A percentile compares a stretch with the other conserved stretches of the same genome.
Evolutionary conservation across 1,140 invertebrate species (phyloP).

Genomic region (Monochamus saltuarius): DNA sequence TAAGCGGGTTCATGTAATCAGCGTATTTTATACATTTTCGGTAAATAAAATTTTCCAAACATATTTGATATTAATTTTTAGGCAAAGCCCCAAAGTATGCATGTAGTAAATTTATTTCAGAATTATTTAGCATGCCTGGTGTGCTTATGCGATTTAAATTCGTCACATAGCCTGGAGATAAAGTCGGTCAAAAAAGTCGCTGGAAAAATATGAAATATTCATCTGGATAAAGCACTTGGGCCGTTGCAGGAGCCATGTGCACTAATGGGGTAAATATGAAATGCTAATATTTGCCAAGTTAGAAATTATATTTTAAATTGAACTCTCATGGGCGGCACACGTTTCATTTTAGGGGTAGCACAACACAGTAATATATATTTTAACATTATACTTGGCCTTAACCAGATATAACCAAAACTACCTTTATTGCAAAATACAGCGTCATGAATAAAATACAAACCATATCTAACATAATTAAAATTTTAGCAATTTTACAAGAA

Average conservation of each 20-base stretch:
- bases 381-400: too few relatives aligned
- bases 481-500: too few relatives aligned
- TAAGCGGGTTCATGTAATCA: too few relatives aligned
- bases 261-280: conserved; percentile 49
- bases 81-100: conserved; percentile 17
- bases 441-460: too few relatives aligned
- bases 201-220: conserved; percentile 41
- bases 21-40: too few relatives aligned
- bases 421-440: too few relatives aligned
- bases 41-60: conserved; percentile 17
- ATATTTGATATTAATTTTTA: conserved; percentile 24
- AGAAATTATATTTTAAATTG: conserved; percentile 49
- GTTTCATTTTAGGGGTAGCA: conserved; percentile 13
- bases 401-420: too few relatives aligned
- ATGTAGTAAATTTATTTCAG: conserved; percentile 38
- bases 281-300: conserved; percentile 47
- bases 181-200: conserved; percentile 36
- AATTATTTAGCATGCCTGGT: conserved; percentile 41
- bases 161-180: conserved; percentile 40
- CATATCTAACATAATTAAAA: too few relatives aligned
- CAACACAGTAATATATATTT: too few relatives aligned
- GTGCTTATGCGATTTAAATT: conserved; percentile 46
- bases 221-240: conserved; percentile 35
- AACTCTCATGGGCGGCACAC: conserved; percentile 35
- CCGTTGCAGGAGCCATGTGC: conserved; percentile 37